Evolutionary conservation across 2,113 vertebrate species (phyloP).

Genomic region (Empidonax traillii): DNA sequence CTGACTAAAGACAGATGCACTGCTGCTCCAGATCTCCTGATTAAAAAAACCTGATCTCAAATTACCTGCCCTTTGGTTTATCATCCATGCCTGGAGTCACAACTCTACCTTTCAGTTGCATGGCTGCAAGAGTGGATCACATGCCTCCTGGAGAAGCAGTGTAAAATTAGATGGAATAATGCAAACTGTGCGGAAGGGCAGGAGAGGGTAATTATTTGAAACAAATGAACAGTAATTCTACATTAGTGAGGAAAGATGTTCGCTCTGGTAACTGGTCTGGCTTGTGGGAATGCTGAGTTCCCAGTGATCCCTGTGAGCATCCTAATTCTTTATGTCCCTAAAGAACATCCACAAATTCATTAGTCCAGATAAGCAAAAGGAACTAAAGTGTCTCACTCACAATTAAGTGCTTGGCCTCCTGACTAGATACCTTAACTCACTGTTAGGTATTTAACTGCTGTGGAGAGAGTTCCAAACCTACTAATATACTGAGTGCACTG

Average conservation of each 20-base stretch:
- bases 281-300: not conserved
- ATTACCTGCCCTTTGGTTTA: not conserved
- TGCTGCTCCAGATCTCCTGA: not conserved
- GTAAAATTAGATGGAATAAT: not conserved
- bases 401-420: not conserved
- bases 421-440: not conserved
- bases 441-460: not conserved
- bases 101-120: not conserved
- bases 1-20: not conserved
- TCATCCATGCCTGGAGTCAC: not conserved
- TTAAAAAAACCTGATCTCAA: not conserved
- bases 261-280: not conserved
- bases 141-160: not conserved
- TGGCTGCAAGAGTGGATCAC: not conserved
- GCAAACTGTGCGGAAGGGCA: not conserved
- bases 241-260: not conserved
- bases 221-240: not conserved
- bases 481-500: not conserved
- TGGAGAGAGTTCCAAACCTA: not conserved
- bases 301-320: not conserved
- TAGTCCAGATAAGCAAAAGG: not conserved
- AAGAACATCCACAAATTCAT: not conserved
- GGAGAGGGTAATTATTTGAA: not conserved
- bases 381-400: not conserved
- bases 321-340: not conserved